These are phyloP conservation scores for Bothrops jararaca DNA, from an alignment of 2,113 vertebrate species.

Conservation along the genomic window DNA sequence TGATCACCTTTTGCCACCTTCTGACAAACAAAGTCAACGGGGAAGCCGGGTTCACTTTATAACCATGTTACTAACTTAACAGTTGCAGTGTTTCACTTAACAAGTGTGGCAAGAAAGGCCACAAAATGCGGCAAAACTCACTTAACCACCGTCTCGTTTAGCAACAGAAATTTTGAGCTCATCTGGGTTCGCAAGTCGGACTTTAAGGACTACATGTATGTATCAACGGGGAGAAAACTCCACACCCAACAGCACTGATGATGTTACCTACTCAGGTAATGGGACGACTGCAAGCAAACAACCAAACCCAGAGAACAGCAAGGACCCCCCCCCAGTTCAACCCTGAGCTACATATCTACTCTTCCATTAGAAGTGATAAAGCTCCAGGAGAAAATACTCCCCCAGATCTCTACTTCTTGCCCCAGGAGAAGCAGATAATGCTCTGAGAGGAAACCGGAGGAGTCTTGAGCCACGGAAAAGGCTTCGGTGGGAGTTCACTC, in stretches of 20 bases:
- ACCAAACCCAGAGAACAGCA: background rate
- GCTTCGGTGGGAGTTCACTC: background rate
- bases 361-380: background rate
- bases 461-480: background rate
- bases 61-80: background rate
- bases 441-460: background rate
- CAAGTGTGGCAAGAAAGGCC: background rate
- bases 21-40: background rate
- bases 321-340: background rate
- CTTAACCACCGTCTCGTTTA: background rate
- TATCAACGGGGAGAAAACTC: background rate
- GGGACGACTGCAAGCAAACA: background rate
- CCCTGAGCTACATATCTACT: background rate
- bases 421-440: background rate
- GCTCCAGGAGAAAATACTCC: background rate
- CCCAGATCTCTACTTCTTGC: background rate
- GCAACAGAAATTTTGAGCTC: background rate
- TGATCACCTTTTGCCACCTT: background rate
- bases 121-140: too few relatives aligned
- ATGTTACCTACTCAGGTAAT: background rate
- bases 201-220: background rate
- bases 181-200: background rate
- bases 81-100: background rate
- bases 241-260: background rate
- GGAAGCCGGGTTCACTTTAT: background rate